A percentile compares a stretch with the other conserved stretches of the same genome.
Conservation (phyloP, 2,888 invertebrate genomes). For the Plagodis pulveraria region DNA sequence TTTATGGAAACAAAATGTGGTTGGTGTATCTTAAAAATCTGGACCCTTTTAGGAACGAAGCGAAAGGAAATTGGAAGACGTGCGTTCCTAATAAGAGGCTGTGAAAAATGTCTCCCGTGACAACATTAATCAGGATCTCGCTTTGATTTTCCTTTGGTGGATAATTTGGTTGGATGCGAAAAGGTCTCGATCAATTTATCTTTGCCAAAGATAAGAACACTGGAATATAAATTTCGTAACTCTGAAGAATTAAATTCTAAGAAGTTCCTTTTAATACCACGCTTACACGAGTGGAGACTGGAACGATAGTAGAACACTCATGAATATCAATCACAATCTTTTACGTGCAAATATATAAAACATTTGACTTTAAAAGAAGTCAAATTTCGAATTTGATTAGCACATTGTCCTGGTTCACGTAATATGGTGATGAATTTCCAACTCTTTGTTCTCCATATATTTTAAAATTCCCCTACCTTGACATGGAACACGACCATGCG, state of each 20-base stretch:
- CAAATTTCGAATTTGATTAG: constrained; percentile 18
- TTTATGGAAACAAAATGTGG: constrained; percentile 17
- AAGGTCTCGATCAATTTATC: constrained; percentile 29
- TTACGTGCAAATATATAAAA: too few relatives aligned
- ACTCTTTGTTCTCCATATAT: constrained; percentile 11
- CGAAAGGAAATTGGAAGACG: constrained; percentile 28
- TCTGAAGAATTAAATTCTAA: constrained; percentile 7
- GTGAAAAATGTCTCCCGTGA: constrained; percentile 34
- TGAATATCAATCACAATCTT: too few relatives aligned
- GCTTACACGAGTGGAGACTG: not conserved
- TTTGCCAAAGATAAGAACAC: constrained; percentile 27
- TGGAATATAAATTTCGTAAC: constrained; percentile 11
- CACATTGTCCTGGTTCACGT: constrained; percentile 6
- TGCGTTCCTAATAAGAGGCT: constrained; percentile 28
- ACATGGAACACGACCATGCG: constrained; percentile 20
- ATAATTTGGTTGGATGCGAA: constrained; percentile 32
- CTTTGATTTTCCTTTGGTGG: constrained; percentile 34
- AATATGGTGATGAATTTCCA: constrained; percentile 8
- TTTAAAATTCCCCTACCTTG: constrained; percentile 13
- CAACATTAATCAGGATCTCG: constrained; percentile 34
- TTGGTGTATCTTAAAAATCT: constrained; percentile 15
- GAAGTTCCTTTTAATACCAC: constrained; percentile 1
- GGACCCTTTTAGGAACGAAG: constrained; percentile 14
- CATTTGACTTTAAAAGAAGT: too few relatives aligned
- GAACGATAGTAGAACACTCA: too few relatives aligned